phyloP scores from a whole-genome alignment of 2,113 vertebrate genomes.

The Platysteira castanea region DNA sequence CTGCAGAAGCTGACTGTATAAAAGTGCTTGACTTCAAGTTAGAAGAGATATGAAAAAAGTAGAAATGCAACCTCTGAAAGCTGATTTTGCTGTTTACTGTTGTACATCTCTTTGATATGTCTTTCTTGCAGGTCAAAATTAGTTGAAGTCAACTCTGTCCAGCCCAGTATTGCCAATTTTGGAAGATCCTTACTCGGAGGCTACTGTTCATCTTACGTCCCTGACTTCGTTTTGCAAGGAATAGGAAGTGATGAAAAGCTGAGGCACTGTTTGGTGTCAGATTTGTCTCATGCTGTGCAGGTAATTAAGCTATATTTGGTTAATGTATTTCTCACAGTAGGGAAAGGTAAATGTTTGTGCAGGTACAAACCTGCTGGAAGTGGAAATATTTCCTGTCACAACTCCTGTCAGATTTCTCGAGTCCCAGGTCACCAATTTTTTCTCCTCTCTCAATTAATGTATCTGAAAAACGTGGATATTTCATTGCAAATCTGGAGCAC shows the following conservation, averaged over 20 bases:
- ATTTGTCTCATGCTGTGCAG: conserved; percentile 95
- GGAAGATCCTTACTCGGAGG: conserved; percentile 94
- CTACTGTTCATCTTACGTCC: conserved; percentile 94
- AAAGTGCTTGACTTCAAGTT: background rate
- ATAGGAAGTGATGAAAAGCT: conserved; percentile 91
- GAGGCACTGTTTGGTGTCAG: conserved; percentile 86
- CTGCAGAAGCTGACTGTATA: background rate
- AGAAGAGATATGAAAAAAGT: background rate
- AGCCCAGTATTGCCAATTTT: conserved; percentile 94
- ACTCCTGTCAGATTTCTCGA: background rate
- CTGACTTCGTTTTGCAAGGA: conserved; percentile 97
- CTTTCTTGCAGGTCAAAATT: conserved; percentile 83
- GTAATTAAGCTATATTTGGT: conserved; percentile 72
- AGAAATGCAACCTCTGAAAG: background rate
- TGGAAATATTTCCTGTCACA: background rate
- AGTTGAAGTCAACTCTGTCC: conserved; percentile 89
- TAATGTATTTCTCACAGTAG: conserved; percentile 39
- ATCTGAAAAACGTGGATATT: background rate
- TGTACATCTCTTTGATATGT: background rate
- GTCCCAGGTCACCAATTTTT: background rate
- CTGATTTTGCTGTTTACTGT: background rate
- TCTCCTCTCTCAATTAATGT: background rate
- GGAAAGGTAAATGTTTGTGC: conserved; percentile 48
- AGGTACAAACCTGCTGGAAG: background rate
- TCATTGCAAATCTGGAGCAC: background rate